Evolutionary conservation across 2,888 invertebrate species (phyloP).

Genomic region (Petrolisthes manimaculis): DNA sequence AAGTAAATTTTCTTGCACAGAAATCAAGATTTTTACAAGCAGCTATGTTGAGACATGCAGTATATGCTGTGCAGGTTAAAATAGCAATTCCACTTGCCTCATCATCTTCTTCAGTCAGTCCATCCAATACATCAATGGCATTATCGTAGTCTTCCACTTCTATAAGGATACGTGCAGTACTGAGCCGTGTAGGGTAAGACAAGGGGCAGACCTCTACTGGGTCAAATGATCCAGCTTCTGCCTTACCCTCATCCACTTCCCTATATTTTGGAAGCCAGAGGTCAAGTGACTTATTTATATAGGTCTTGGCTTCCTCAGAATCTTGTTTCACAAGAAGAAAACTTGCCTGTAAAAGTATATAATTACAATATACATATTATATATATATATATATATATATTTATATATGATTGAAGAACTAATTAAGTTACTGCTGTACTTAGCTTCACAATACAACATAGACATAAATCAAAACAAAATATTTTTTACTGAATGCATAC

Average conservation of each 20-base stretch:
- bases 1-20: background rate
- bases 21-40: background rate
- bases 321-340: slow-evolving; percentile 50
- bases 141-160: slow-evolving; percentile 71
- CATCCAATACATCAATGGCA: slow-evolving; percentile 70
- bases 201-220: slow-evolving; percentile 68
- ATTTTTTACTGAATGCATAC: background rate
- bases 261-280: slow-evolving; percentile 70
- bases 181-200: slow-evolving; percentile 69
- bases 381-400: background rate
- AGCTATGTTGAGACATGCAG: background rate
- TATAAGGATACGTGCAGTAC: slow-evolving; percentile 70
- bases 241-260: slow-evolving; percentile 66
- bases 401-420: background rate
- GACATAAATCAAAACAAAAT: background rate
- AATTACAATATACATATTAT: background rate
- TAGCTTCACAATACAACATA: background rate
- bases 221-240: slow-evolving; percentile 67
- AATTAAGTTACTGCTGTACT: background rate
- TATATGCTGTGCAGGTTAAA: background rate
- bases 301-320: slow-evolving; percentile 44
- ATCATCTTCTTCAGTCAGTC: slow-evolving; percentile 71
- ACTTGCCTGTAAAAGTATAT: slow-evolving; percentile 40
- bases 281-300: slow-evolving; percentile 68
- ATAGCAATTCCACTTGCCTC: slow-evolving; percentile 31